Base-by-base conservation (phyloP, 2,888 invertebrate genomes). In the Nowickia ferox region DNA sequence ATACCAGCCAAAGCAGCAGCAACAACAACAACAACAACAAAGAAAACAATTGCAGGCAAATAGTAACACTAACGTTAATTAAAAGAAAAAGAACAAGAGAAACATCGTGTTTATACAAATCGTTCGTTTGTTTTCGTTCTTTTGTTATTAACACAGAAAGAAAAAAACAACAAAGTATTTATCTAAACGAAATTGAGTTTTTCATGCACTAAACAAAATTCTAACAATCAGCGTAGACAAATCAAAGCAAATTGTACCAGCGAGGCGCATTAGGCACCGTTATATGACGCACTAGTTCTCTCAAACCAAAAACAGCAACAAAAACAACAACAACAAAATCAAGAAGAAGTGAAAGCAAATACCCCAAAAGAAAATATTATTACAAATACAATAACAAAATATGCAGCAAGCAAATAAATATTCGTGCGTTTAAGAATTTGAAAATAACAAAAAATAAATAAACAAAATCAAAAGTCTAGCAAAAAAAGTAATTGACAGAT, bases 161-260 rank as follows among this genome's bases (percentile, higher is more conserved):
- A 48, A 40, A 19, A 57, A 57, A 63, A 48, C 59, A 65, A 30
- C 38, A n/a, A 51, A 8, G 11, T 48, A 66, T 68, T 68, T 81
- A 48, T 65, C 51, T 51, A 83, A 77, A 65, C 42, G 72, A 65
- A 72, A 51, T 72, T 76, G 48, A 63, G 44, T 63, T 69, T 48
- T 30, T 78, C 51, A 61, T 22, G n/a, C 22, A 69, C 42, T 42
- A 48, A 78, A 66, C 71, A 57, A 65, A n/a, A 10, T 30, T 30
- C 22, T 48, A 69, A 61, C 59, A 84, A 69, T 40, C 55, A 55
- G 68, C 72, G 44, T 22, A 51, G 65, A 51, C 69, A 77, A 79
- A 69, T 69, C 59, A 77, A 75, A 86, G 44, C 59, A 71, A 86
- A 76, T 82, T 75, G 53, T 69, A 69, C 65, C 78, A 79, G 85